Evolutionary conservation across 1,140 invertebrate genomes (phyloP), one percentile per base, ranked within the genome.

Genomic region (Conopomorpha cramerella): DNA sequence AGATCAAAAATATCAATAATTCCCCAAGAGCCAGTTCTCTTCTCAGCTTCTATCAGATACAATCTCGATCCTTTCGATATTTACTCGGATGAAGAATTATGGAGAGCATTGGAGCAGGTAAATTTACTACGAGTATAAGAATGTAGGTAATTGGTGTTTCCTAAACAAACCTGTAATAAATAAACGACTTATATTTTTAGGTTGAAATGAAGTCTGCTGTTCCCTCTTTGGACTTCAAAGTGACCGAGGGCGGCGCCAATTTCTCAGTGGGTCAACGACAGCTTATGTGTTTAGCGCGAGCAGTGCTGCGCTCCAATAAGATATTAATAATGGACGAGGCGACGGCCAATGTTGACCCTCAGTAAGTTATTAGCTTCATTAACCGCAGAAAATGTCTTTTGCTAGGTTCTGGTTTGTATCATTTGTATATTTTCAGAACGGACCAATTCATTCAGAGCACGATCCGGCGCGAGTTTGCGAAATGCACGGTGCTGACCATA

Each of bases 401-500:
- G n/a, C n/a, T n/a, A n/a, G n/a, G n/a, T n/a, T n/a, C n/a, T n/a
- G n/a, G n/a, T n/a, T n/a, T n/a, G 4, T 11, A 10, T 29, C 11
- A 29, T 13, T 13, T 29, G 11, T 29, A 4, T 29, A 11, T 29
- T 29, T 29, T 13, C 53, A 80, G 74, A 41, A 86, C 84, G 10
- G 84, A 86, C 56, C 66, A 59, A 1, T 57, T 85, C 1, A 86
- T 86, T 26, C 84, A 86, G 47, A 58, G 67, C 28, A 86, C 85
- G 0, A 86, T 86, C 19, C 55, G 83, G 14, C 62, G 60, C 2
- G 81, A 83, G 46, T 86, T 87, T 41, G 57, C 57, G 2, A 50
- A 77, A 2, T 86, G 84, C 44, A 92, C 90, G 0, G 87, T 92
- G n/a, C 64, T 92, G 6, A 90, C 89, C 0, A 90, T 92, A 36